phyloP scores from a whole-genome alignment of 2,888 invertebrate species.

The Stenodema calcarata region DNA sequence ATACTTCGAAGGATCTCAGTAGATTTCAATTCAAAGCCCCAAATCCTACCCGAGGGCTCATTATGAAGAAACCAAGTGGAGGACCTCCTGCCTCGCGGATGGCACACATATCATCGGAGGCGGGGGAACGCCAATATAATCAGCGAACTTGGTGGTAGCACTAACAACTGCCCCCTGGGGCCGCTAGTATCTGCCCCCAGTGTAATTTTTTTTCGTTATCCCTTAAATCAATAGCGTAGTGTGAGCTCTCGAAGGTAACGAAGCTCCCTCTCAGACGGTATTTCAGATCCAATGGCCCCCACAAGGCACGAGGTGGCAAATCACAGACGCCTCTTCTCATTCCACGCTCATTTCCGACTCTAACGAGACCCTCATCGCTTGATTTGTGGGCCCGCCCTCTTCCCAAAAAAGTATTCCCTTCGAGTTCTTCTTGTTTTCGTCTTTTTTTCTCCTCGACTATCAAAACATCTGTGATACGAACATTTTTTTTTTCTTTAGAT shows the following conservation, averaged over 20 bases:
- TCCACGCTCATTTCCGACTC: constrained; percentile 42
- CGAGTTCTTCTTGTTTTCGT: not conserved
- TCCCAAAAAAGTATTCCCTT: not conserved
- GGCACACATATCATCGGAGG: constrained; percentile 1
- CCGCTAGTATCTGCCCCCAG: constrained; percentile 19
- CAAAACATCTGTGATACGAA: not conserved
- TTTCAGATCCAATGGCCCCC: constrained; percentile 37
- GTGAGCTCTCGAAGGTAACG: constrained; percentile 6
- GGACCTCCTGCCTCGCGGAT: not conserved
- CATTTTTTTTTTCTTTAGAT: not conserved
- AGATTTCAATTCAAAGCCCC: not conserved
- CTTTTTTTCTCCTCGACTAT: not conserved
- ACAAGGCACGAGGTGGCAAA: constrained; percentile 39
- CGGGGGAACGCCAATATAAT: not conserved
- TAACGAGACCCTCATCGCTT: constrained; percentile 44
- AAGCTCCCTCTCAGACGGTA: not conserved
- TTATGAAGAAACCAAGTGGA: not conserved
- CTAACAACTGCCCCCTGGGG: constrained; percentile 43
- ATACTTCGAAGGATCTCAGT: not conserved
- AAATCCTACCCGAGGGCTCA: not conserved
- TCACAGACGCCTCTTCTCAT: constrained; percentile 31
- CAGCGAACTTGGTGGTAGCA: not conserved
- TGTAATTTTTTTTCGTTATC: not conserved
- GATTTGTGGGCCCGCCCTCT: constrained; percentile 14
- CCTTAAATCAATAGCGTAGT: constrained; percentile 27